phyloP scores from a whole-genome alignment of 2,113 vertebrate species.

The Herpetotheres cachinnans region DNA sequence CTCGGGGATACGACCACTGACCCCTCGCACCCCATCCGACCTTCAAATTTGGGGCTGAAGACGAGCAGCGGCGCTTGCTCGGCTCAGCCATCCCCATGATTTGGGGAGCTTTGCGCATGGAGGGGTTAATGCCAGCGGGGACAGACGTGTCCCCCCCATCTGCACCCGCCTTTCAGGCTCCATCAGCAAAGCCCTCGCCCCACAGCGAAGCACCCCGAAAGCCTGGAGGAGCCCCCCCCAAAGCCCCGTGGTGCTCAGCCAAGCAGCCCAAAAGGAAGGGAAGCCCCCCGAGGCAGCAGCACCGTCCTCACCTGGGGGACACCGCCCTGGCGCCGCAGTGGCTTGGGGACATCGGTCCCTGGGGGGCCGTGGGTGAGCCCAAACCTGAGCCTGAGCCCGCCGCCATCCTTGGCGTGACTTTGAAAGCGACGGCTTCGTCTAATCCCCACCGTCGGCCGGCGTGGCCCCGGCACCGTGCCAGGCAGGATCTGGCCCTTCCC shows the following conservation, averaged over 20 bases:
- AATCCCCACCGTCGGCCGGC: not conserved
- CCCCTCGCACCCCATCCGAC: not conserved
- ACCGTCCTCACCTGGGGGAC: not conserved
- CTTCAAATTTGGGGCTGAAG: not conserved
- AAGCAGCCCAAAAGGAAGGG: not conserved
- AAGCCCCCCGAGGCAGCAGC: not conserved
- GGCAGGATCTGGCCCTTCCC: not conserved
- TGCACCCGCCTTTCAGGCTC: accelerated
- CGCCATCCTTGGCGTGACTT: conserved; percentile 16
- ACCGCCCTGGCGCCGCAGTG: not conserved
- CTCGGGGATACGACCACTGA: accelerated
- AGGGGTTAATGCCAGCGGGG: not conserved
- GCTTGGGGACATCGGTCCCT: not conserved
- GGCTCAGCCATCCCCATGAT: accelerated
- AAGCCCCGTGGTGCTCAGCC: not conserved
- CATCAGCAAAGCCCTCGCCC: not conserved
- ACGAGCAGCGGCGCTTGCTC: accelerated
- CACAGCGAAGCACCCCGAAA: not conserved
- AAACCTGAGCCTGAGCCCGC: not conserved
- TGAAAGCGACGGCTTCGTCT: not conserved
- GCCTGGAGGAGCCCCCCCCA: not conserved
- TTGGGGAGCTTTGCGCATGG: accelerated
- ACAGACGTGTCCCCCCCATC: accelerated
- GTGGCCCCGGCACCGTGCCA: not conserved
- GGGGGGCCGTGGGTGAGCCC: not conserved